Percentiles rank a stretch among this genome's conserved stretches.
Evolutionary conservation across 2,113 vertebrate genomes (phyloP).

Genomic region (Rhadina sibilatrix): DNA sequence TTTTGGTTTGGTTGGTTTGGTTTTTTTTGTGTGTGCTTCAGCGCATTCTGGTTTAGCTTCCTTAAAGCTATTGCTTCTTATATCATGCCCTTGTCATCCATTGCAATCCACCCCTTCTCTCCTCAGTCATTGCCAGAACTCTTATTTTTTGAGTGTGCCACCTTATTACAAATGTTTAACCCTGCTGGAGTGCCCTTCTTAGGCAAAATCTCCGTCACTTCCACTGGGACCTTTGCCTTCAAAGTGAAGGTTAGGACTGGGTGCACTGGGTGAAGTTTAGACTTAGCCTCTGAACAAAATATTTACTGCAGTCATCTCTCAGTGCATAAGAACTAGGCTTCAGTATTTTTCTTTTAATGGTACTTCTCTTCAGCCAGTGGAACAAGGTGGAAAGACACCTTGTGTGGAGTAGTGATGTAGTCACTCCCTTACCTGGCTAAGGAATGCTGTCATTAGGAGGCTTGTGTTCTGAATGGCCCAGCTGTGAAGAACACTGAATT

Average conservation of each 20-base stretch:
- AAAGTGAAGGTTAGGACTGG: background rate
- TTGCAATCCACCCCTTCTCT: slow-evolving; percentile 29
- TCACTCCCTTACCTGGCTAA: background rate
- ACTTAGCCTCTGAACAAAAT: background rate
- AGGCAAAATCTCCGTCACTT: background rate
- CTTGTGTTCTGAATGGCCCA: background rate
- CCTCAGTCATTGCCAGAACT: slow-evolving; percentile 44
- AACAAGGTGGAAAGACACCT: background rate
- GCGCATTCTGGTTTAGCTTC: slow-evolving; percentile 70
- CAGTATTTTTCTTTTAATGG: background rate
- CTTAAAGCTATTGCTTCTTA: slow-evolving; percentile 66
- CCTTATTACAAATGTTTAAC: background rate
- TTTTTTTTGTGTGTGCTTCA: slow-evolving; percentile 57
- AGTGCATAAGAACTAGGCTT: background rate
- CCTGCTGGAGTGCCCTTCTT: background rate
- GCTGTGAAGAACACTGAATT: background rate
- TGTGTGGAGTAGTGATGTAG: background rate
- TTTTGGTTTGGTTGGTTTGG: background rate
- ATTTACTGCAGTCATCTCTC: background rate
- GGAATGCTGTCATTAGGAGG: background rate
- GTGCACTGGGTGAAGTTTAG: background rate
- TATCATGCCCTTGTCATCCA: slow-evolving; percentile 56
- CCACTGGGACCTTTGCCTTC: background rate
- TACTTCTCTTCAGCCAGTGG: slow-evolving; percentile 16
- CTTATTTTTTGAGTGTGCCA: slow-evolving; percentile 54